A percentile compares a stretch with the other conserved stretches of the same genome.
Conservation (phyloP, 30 jellyfish, hydroid and myxozoan species). For the Catostylus mosaicus region DNA sequence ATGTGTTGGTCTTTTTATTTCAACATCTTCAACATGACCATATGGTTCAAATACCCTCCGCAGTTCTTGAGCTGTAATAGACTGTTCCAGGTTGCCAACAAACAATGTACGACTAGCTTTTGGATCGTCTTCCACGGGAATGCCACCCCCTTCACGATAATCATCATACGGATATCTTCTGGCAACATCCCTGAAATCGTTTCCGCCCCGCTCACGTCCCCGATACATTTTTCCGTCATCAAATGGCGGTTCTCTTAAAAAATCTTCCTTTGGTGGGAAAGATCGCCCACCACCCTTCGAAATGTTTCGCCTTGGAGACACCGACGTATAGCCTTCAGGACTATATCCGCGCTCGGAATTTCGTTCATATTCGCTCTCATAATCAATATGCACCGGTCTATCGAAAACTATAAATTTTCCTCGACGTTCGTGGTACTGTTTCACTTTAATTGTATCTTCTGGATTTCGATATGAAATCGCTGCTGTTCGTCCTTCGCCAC, state of each 20-base stretch:
- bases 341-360: slow-evolving; percentile 67
- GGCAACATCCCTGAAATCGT: slow-evolving; percentile 51
- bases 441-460: slow-evolving; percentile 77
- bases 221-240: slow-evolving; percentile 72
- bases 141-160: slow-evolving; percentile 56
- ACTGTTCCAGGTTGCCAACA: slow-evolving; percentile 90
- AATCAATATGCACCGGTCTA: slow-evolving; percentile 91
- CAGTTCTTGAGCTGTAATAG: slow-evolving; percentile 77
- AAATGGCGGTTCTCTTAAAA: slow-evolving; percentile 55
- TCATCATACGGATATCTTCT: slow-evolving; percentile 56
- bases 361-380: slow-evolving; percentile 66
- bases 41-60: slow-evolving; percentile 82
- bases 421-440: slow-evolving; percentile 85
- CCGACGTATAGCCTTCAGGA: slow-evolving; percentile 56
- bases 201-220: slow-evolving; percentile 73
- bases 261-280: slow-evolving; percentile 55
- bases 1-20: slow-evolving; percentile 92
- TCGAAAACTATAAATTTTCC: slow-evolving; percentile 86
- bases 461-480: slow-evolving; percentile 81
- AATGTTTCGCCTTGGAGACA: slow-evolving; percentile 63
- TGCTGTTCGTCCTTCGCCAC: slow-evolving; percentile 92
- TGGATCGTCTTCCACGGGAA: slow-evolving; percentile 83
- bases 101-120: slow-evolving; percentile 97
- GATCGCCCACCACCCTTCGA: slow-evolving; percentile 38
- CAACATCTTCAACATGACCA: slow-evolving; percentile 97